phyloP scores from a whole-genome alignment of 2,888 invertebrate genomes.

The Euspilapteryx auroguttella region DNA sequence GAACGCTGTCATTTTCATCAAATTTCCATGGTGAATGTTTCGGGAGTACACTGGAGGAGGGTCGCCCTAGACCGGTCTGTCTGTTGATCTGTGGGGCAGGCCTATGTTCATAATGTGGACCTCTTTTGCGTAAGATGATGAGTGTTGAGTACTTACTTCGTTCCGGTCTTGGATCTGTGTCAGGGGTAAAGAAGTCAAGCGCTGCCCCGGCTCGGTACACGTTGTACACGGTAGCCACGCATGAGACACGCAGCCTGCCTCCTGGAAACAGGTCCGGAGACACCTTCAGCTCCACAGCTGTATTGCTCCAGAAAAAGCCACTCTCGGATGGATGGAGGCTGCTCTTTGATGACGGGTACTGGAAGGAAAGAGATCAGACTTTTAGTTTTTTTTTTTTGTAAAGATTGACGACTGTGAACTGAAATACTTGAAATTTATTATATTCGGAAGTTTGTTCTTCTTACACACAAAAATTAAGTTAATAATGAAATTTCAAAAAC shows the following conservation, averaged over 20 bases:
- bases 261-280: slow-evolving; percentile 60
- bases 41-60: too few relatives aligned
- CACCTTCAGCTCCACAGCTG: slow-evolving; percentile 60
- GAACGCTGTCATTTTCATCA: background rate
- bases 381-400: too few relatives aligned
- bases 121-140: too few relatives aligned
- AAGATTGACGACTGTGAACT: too few relatives aligned
- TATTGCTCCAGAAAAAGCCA: slow-evolving; percentile 59
- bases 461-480: too few relatives aligned
- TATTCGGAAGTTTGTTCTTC: too few relatives aligned
- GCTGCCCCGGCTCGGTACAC: slow-evolving; percentile 71
- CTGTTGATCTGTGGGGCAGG: too few relatives aligned
- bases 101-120: too few relatives aligned
- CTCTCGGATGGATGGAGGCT: slow-evolving; percentile 41
- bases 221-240: slow-evolving; percentile 69
- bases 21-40: background rate
- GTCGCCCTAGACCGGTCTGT: too few relatives aligned
- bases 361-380: slow-evolving; percentile 14
- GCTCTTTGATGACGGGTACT: slow-evolving; percentile 39
- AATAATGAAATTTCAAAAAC: too few relatives aligned
- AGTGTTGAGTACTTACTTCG: slow-evolving; percentile 74
- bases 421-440: too few relatives aligned
- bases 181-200: slow-evolving; percentile 69
- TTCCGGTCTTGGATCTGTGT: slow-evolving; percentile 77
- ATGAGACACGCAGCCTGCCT: slow-evolving; percentile 70